Base-by-base conservation (phyloP, 2,888 invertebrate genomes). In the Phrixothrix hirtus region DNA sequence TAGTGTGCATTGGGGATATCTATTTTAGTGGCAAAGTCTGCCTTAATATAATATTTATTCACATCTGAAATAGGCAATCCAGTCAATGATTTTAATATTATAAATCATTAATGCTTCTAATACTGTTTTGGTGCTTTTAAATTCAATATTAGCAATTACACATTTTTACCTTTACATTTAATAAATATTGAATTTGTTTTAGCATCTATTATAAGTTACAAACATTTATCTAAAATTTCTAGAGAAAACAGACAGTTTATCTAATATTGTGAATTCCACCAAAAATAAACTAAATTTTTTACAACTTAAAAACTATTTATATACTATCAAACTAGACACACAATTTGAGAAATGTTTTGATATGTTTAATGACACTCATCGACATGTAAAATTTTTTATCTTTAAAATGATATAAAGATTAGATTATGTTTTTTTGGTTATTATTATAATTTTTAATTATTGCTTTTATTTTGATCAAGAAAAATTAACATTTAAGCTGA, bases 61-160 rank as follows among this genome's bases (percentile, higher is more conserved):
- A n/a, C n/a, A n/a, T n/a, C n/a, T n/a, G n/a, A n/a, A n/a, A n/a
- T n/a, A n/a, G n/a, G n/a, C n/a, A n/a, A n/a, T n/a, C n/a, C n/a
- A n/a, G n/a, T n/a, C n/a, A n/a, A n/a, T n/a, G n/a, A n/a, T n/a
- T n/a, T n/a, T n/a, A n/a, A n/a, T n/a, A n/a, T n/a, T n/a, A n/a
- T n/a, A n/a, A n/a, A 10, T 9, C 13, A 26, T 16, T 37, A 27
- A 14, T 11, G 26, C 32, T 38, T 34, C 32, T 51, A 51, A 51
- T 51, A 51, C 51, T 51, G 51, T 51, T 51, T 32, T 38, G 51
- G 51, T 46, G 51, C 51, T 41, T 45, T 41, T 14, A 38, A 51
- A 39, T 51, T 35, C 21, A 29, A 34, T 32, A 38, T 13, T 12
- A n/a, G n/a, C n/a, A n/a, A n/a, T n/a, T n/a, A n/a, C n/a, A n/a